Percentiles rank a stretch among this genome's conserved stretches.
Evolutionary conservation across 2,113 vertebrate genomes (phyloP).

Genomic region (Trematomus loennbergii): DNA sequence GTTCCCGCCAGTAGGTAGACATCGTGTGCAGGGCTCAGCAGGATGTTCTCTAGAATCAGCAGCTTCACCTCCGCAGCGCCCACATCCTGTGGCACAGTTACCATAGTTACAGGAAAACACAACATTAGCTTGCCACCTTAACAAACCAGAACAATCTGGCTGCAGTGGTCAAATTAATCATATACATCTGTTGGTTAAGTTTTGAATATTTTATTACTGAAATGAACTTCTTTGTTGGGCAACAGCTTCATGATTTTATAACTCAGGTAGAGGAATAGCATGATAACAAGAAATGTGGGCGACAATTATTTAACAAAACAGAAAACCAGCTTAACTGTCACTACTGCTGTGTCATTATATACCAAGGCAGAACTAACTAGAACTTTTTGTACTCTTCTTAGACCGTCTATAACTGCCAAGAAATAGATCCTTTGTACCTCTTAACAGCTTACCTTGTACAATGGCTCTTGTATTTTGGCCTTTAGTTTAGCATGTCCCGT

Average conservation of each 20-base stretch:
- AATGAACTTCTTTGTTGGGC: conserved; percentile 7
- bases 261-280: neutral
- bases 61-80: conserved; percentile 93
- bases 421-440: neutral
- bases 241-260: neutral
- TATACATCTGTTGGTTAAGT: neutral
- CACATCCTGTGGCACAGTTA: conserved; percentile 87
- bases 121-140: conserved; percentile 39
- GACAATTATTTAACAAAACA: neutral
- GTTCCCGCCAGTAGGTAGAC: conserved; percentile 93
- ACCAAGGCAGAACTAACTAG: neutral
- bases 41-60: conserved; percentile 96
- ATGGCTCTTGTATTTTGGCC: conserved; percentile 82
- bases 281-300: neutral
- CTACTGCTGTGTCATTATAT: neutral
- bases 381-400: neutral
- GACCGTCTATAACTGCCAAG: neutral
- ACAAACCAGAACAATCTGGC: conserved; percentile 16
- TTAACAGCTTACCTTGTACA: conserved; percentile 80
- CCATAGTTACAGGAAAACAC: conserved; percentile 58
- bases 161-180: neutral
- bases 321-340: neutral
- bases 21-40: conserved; percentile 91
- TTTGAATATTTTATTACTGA: neutral
- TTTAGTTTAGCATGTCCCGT: conserved; percentile 89